Evolutionary conservation across 2,113 vertebrate genomes (phyloP).

Genomic region (Tricholaema leucomelas): DNA sequence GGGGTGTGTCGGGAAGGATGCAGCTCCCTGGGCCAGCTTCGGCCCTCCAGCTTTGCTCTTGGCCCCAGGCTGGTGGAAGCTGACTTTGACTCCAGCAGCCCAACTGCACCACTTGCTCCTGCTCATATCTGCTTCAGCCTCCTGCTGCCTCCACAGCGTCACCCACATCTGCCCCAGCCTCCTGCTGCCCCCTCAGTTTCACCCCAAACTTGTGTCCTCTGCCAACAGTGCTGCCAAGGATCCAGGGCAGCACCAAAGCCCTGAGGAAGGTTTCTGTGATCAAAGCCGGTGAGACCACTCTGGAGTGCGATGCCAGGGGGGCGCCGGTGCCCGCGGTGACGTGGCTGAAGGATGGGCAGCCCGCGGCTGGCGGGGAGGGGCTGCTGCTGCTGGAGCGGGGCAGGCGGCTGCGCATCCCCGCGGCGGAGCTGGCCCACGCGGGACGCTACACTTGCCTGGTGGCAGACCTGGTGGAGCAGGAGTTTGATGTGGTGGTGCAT

Average conservation of each 20-base stretch:
- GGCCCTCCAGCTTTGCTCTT: no score
- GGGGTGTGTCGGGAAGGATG: neutral
- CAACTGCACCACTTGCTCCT: neutral
- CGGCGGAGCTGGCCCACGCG: neutral
- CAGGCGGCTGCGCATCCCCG: constrained; percentile 44
- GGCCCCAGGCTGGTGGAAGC: neutral
- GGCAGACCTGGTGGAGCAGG: constrained; percentile 15
- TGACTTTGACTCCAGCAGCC: neutral
- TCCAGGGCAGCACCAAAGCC: neutral
- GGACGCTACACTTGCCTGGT: constrained; percentile 74
- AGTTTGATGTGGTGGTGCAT: constrained; percentile 63
- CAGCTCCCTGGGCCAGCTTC: neutral
- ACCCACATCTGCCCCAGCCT: rapidly evolving
- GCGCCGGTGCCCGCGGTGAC: constrained; percentile 2
- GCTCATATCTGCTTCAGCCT: rapidly evolving
- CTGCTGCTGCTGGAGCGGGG: constrained; percentile 26
- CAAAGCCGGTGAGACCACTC: neutral
- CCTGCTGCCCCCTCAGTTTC: rapidly evolving
- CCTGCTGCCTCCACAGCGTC: no score
- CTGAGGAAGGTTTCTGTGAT: constrained; percentile 49
- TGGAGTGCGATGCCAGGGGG: constrained; percentile 63
- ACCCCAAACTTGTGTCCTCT: neutral
- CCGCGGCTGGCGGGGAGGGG: neutral
- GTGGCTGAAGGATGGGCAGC: constrained; percentile 65
- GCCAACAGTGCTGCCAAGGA: constrained; percentile 42